Base-by-base conservation (phyloP, 2,888 invertebrate genomes). In the Tortrix viridana region DNA sequence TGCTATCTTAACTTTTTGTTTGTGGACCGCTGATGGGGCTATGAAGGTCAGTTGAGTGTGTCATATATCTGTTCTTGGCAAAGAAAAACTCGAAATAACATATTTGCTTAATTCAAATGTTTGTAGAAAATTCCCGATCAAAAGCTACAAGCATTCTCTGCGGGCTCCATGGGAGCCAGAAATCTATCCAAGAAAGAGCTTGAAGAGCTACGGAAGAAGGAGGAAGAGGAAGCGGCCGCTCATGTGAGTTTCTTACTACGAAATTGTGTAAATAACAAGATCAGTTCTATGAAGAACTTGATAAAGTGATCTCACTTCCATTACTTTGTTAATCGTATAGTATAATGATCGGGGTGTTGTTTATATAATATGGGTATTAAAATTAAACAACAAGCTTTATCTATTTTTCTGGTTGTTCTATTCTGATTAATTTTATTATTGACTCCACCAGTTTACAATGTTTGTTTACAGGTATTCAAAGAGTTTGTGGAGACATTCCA, bases 401-500 rank as follows among this genome's bases (percentile, higher is more conserved):
- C n/a, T n/a, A n/a, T n/a, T n/a, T n/a, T n/a, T n/a, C n/a, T n/a
- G n/a, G n/a, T n/a, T n/a, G n/a, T n/a, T n/a, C n/a, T n/a, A n/a
- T n/a, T n/a, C n/a, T n/a, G n/a, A n/a, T n/a, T n/a, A n/a, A n/a
- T n/a, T n/a, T n/a, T n/a, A n/a, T n/a, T n/a, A n/a, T n/a, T n/a
- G n/a, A n/a, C n/a, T n/a, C n/a, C n/a, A n/a, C n/a, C n/a, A n/a
- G n/a, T n/a, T 19, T 48, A n/a, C 44, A 37, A 18, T 43, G 18
- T n/a, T n/a, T 44, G 3, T 57, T 75, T 81, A 56, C 74, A 96
- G 96, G 98, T 97, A 0, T 99, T 98, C 85, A 97, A 98, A 93
- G 98, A 99, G 84, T 99, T 99, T 93, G 97, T 99, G 47, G 98
- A 98, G 72, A 98, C 98, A 6, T 99, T 99, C 88, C 97, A 98